These are phyloP conservation scores for Unio delphinus DNA, from an alignment of 2,888 invertebrate genomes.

Conservation along the genomic window DNA sequence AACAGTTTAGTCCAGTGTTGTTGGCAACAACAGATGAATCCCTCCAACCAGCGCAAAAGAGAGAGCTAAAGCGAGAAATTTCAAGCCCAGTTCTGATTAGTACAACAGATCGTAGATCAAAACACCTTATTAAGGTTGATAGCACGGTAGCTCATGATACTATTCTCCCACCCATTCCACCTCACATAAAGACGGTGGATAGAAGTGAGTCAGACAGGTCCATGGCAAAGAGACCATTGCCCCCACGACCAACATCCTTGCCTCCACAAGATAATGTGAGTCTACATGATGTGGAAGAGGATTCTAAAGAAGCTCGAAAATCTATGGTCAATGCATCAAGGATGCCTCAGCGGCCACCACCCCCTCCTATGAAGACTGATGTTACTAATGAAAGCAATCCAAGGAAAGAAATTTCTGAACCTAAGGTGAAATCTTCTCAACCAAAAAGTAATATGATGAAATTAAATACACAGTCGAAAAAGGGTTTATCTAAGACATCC, in stretches of 20 bases:
- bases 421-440: constrained; percentile 19
- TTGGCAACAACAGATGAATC: constrained; percentile 6
- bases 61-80: constrained; percentile 55
- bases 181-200: constrained; percentile 23
- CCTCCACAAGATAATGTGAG: constrained; percentile 34
- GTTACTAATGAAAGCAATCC: constrained; percentile 6
- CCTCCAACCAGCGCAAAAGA: constrained; percentile 36
- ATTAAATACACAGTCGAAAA: constrained; percentile 16
- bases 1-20: constrained; percentile 11
- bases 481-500: constrained; percentile 15
- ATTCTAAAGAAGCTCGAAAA: constrained; percentile 23
- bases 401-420: constrained; percentile 18
- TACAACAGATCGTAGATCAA: constrained; percentile 60
- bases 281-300: constrained; percentile 2
- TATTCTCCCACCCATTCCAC: constrained; percentile 32
- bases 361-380: constrained; percentile 25
- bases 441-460: constrained; percentile 1
- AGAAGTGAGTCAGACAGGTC: constrained; percentile 25
- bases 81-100: constrained; percentile 60
- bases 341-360: constrained; percentile 35
- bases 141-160: constrained; percentile 9
- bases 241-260: constrained; percentile 42
- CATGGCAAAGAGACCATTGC: constrained; percentile 26
- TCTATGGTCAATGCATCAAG: constrained; percentile 24
- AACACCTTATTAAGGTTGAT: constrained; percentile 44